A percentile compares a stretch with the other conserved stretches of the same genome.
Evolutionary conservation across 2,113 vertebrate species (phyloP).

Genomic region (Xiphias gladius): DNA sequence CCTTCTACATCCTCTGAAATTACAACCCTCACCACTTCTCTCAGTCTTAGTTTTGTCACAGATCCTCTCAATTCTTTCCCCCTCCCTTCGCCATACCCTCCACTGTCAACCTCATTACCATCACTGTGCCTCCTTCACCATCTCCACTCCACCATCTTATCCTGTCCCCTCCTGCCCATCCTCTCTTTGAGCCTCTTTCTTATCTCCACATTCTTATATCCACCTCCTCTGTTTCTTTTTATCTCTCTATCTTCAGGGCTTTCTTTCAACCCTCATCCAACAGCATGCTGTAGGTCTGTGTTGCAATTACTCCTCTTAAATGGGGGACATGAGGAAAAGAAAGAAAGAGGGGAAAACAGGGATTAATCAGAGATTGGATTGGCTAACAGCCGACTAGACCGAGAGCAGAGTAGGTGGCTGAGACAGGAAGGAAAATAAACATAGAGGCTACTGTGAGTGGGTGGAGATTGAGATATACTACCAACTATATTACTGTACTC

Average conservation of each 20-base stretch:
- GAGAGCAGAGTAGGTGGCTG: slow-evolving; percentile 32
- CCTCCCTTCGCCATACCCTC: background rate
- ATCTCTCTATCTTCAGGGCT: slow-evolving; percentile 31
- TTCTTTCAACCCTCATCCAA: slow-evolving; percentile 15
- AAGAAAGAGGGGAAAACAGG: background rate
- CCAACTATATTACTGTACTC: slow-evolving; percentile 31
- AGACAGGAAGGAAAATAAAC: slow-evolving; percentile 68
- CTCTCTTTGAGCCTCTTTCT: slow-evolving; percentile 3
- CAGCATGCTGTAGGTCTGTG: slow-evolving; percentile 9
- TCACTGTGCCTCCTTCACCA: slow-evolving; percentile 36
- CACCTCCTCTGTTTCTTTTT: slow-evolving; percentile 6
- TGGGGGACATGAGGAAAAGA: slow-evolving; percentile 15
- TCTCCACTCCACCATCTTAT: slow-evolving; percentile 9
- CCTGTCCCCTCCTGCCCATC: background rate
- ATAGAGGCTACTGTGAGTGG: slow-evolving; percentile 57
- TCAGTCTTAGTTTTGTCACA: slow-evolving; percentile 42
- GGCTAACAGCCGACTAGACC: slow-evolving; percentile 41
- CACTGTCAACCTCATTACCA: slow-evolving; percentile 48
- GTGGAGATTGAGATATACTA: slow-evolving; percentile 52
- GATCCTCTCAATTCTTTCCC: background rate
- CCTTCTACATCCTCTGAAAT: slow-evolving; percentile 3
- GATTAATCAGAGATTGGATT: slow-evolving; percentile 46
- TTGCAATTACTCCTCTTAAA: slow-evolving; percentile 36
- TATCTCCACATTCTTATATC: slow-evolving; percentile 34
- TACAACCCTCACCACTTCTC: slow-evolving; percentile 20